These are phyloP conservation scores for Heliconius cydno DNA, from an alignment of 2,888 invertebrate genomes.

Conservation along the genomic window DNA sequence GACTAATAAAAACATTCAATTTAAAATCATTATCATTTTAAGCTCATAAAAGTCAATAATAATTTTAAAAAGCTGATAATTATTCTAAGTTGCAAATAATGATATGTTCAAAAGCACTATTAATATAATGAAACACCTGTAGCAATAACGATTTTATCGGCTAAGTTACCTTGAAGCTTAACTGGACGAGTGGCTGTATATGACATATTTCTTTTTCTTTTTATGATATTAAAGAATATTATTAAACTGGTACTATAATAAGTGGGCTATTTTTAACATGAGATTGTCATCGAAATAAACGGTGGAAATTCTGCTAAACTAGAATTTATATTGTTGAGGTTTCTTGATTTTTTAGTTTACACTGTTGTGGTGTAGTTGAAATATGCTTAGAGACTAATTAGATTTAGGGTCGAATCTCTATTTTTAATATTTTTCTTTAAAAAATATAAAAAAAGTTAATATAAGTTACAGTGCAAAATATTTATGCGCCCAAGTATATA, in stretches of 20 bases:
- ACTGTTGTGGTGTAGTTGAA: neutral
- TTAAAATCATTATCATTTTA: neutral
- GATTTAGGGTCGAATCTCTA: too few relatives aligned
- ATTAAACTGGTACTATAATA: neutral
- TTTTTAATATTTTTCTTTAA: too few relatives aligned
- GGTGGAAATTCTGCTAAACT: neutral
- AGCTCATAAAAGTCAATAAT: constrained; percentile 6
- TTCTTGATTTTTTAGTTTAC: neutral
- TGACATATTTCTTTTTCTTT: constrained; percentile 24
- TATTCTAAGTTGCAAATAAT: neutral
- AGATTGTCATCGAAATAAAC: constrained; percentile 4
- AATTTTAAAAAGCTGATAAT: neutral
- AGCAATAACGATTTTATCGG: constrained; percentile 27
- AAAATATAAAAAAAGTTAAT: too few relatives aligned
- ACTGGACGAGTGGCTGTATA: constrained; percentile 20
- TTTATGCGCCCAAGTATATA: too few relatives aligned
- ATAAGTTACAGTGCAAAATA: too few relatives aligned
- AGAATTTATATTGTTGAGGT: neutral
- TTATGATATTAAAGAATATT: constrained; percentile 2
- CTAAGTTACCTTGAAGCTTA: constrained; percentile 27
- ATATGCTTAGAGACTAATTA: too few relatives aligned
- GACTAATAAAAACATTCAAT: neutral
- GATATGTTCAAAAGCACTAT: neutral
- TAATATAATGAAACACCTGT: constrained; percentile 30
- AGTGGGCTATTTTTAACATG: neutral